Base-by-base conservation (phyloP, 1,140 invertebrate species). In the Neocloeon triangulifer region DNA sequence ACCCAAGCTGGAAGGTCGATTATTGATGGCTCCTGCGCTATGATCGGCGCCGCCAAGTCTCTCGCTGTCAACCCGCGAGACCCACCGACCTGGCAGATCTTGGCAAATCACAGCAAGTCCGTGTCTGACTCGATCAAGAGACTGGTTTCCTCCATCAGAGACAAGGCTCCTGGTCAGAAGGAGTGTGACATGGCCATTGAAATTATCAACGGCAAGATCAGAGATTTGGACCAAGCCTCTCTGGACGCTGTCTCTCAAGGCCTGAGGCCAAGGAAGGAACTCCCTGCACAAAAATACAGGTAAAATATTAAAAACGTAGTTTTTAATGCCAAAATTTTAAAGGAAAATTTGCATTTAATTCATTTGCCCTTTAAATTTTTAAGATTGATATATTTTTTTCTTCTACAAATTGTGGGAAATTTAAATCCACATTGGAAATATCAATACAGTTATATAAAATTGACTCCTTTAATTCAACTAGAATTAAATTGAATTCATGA, bases 51-150 rank as follows among this genome's bases (percentile, higher is more conserved):
- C 1, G 86, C 89, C 0, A 91, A 89, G 49, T 78, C 72, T 33
- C 55, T 97, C 16, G 82, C 82, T 2, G 65, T 89, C 1, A 73
- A 79, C 35, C 84, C 88, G 0, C 74, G 76, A 39, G 91, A 97
- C 58, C 80, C 86, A 1, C 67, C 78, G 2, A 84, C 81, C 4
- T 97, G 92, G 85, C 86, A 92, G 47, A 58, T 76, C 23, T 64
- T 97, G 30, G 88, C 91, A 0, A 75, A 71, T 42, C 82, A 94
- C 51, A 92, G 85, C 43, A 92, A 89, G 51, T 76, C 71, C 41
- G 86, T 97, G 0, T 94, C 86, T 10, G 89, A 97, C 48, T 84
- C 86, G 1, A 95, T 98, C 40, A 97, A 96, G 52, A 68, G 73
- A 9, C 59, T 97, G 2, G 85, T 92, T 1, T 71, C 81, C 17